A percentile compares a stretch with the other conserved stretches of the same genome.
Evolutionary conservation across 2,113 vertebrate genomes (phyloP).

Genomic region (Arenaria interpres): DNA sequence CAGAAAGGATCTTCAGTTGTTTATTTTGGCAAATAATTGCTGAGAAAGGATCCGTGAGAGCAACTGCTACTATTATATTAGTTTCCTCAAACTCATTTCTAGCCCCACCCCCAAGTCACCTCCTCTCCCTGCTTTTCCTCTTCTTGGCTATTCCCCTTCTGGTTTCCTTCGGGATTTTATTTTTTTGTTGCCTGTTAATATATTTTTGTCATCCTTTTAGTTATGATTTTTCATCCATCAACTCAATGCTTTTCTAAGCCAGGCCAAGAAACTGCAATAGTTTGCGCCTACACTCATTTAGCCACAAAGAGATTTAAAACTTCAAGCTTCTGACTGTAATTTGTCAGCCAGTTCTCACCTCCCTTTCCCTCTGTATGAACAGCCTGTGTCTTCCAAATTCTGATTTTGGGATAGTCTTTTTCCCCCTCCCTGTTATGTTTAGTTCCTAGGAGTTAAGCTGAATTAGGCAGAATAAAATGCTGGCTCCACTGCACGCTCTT

Average conservation of each 20-base stretch:
- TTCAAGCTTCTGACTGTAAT: background rate
- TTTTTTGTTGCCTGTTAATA: background rate
- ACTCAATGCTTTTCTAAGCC: background rate
- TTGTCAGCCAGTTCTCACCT: constrained; percentile 18
- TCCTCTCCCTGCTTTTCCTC: background rate
- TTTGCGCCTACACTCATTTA: constrained; percentile 23
- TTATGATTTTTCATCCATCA: constrained; percentile 28
- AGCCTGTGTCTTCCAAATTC: constrained; percentile 50
- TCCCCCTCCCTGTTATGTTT: background rate
- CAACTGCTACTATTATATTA: background rate
- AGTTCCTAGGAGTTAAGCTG: background rate
- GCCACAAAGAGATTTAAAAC: constrained; percentile 22
- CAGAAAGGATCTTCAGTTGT: background rate
- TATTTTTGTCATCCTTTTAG: background rate
- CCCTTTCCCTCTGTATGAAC: constrained; percentile 46
- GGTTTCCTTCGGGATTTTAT: background rate
- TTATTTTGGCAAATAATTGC: constrained; percentile 19
- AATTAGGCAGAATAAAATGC: constrained; percentile 7
- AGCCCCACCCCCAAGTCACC: background rate
- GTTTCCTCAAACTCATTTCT: background rate
- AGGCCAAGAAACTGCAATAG: constrained; percentile 10
- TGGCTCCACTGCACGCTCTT: constrained; percentile 2
- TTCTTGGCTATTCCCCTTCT: background rate
- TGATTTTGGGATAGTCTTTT: constrained; percentile 1
- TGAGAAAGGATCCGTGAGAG: background rate